These are phyloP conservation scores for Antechinus stuartii DNA, from an alignment of 2,113 vertebrate species.

Conservation along the genomic window DNA sequence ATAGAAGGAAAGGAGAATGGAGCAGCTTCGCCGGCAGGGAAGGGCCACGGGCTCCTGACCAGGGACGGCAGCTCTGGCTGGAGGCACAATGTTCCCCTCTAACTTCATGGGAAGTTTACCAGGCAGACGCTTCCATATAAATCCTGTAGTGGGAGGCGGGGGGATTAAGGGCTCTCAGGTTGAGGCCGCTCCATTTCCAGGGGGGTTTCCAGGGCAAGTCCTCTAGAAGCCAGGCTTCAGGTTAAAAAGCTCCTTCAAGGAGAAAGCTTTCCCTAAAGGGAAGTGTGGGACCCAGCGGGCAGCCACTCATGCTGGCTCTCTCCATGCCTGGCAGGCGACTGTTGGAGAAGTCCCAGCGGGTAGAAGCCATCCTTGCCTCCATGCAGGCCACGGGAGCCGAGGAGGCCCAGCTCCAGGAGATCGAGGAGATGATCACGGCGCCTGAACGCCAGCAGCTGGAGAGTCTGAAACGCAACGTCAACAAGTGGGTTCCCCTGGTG, in stretches of 20 bases:
- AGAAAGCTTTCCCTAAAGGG: background rate
- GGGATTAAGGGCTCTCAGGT: conserved; percentile 9
- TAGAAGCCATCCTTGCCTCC: conserved; percentile 95
- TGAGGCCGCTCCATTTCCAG: conserved; percentile 27
- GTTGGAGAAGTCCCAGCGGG: conserved; percentile 96
- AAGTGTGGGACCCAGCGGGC: background rate
- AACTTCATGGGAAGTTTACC: conserved; percentile 25
- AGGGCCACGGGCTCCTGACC: background rate
- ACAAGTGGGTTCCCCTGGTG: conserved; percentile 87
- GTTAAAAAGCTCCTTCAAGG: background rate
- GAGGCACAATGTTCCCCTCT: conserved; percentile 31
- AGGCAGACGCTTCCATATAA: background rate
- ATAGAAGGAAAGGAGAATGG: background rate
- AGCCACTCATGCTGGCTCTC: background rate
- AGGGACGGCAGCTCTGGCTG: background rate
- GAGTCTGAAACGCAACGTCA: conserved; percentile 91
- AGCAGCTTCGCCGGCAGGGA: background rate
- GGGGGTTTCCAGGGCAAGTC: conserved; percentile 9
- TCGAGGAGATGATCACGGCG: conserved; percentile 97
- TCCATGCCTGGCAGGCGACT: conserved; percentile 87
- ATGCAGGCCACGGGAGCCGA: conserved; percentile 95
- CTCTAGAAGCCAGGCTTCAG: background rate
- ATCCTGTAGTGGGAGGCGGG: background rate
- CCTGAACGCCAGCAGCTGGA: conserved; percentile 95
- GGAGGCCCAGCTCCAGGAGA: conserved; percentile 91